Percentiles rank a stretch among this genome's conserved stretches.
phyloP scores from a whole-genome alignment of 30 jellyfish, hydroid and myxozoan species.

The Aurelia aurita complex sp. Pacific region DNA sequence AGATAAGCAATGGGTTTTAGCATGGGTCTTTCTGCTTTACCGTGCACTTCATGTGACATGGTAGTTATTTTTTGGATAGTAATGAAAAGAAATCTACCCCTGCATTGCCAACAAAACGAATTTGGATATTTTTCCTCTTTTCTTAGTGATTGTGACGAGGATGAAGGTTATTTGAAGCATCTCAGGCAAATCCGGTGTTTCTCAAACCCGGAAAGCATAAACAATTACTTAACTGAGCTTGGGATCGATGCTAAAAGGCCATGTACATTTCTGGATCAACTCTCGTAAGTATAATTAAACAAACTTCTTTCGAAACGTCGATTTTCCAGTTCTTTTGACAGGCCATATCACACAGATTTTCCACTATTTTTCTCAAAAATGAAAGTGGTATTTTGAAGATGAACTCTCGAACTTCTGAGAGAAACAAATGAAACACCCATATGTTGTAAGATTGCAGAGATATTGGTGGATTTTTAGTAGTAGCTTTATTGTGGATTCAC shows the following conservation, averaged over 20 bases:
- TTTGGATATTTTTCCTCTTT: not conserved
- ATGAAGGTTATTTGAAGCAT: slow-evolving; percentile 17
- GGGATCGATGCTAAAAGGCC: slow-evolving; percentile 40
- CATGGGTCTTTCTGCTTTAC: not conserved
- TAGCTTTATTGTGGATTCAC: too few relatives aligned
- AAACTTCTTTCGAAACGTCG: too few relatives aligned
- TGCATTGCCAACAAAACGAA: not conserved
- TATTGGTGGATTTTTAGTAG: too few relatives aligned
- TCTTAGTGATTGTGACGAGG: slow-evolving; percentile 28
- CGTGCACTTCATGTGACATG: not conserved
- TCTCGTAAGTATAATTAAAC: slow-evolving; percentile 13
- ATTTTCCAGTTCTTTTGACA: too few relatives aligned
- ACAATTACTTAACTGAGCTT: slow-evolving; percentile 34
- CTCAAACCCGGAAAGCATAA: slow-evolving; percentile 31
- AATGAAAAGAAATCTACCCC: not conserved
- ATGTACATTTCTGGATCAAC: slow-evolving; percentile 33
- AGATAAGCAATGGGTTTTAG: too few relatives aligned
- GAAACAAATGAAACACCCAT: too few relatives aligned
- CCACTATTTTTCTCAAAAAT: too few relatives aligned
- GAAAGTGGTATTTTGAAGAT: too few relatives aligned
- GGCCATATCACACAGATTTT: too few relatives aligned
- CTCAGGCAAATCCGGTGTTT: slow-evolving; percentile 34
- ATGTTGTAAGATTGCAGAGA: too few relatives aligned
- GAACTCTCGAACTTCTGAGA: too few relatives aligned
- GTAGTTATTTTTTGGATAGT: not conserved